These are phyloP conservation scores for Drosophila mayaguana DNA, from an alignment of 2,888 invertebrate genomes.

Conservation along the genomic window DNA sequence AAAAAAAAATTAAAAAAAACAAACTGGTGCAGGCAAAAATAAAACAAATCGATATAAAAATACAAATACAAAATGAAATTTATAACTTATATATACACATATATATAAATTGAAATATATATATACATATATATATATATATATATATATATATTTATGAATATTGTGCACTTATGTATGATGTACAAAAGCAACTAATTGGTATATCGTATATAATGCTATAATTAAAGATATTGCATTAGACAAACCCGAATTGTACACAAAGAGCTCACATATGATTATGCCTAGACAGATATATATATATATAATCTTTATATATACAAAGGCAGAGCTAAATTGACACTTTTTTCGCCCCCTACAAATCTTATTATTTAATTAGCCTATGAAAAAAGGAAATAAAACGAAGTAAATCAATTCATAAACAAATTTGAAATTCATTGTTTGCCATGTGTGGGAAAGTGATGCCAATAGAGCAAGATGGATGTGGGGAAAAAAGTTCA, in stretches of 20 bases:
- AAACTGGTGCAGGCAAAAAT: conserved; percentile 75
- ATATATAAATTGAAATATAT: conserved; percentile 12
- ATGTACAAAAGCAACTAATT: conserved; percentile 58
- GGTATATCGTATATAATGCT: conserved; percentile 28
- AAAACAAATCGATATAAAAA: conserved; percentile 27
- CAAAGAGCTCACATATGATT: conserved; percentile 25
- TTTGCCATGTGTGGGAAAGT: background rate
- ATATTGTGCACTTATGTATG: conserved; percentile 48
- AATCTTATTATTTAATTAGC: conserved; percentile 52
- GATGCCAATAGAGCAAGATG: background rate
- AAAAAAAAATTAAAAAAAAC: conserved; percentile 20
- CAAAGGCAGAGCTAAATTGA: conserved; percentile 24
- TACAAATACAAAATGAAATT: conserved; percentile 26
- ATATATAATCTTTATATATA: conserved; percentile 22
- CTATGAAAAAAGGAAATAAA: conserved; percentile 17
- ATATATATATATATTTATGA: conserved; percentile 16
- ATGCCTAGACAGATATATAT: conserved; percentile 18
- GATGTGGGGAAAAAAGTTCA: background rate
- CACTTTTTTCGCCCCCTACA: conserved; percentile 12
- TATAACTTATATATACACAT: conserved; percentile 15
- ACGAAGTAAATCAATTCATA: conserved; percentile 49
- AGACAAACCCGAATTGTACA: conserved; percentile 28
- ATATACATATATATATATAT: conserved; percentile 16
- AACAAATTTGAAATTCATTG: conserved; percentile 12
- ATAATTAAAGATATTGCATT: background rate